These are phyloP conservation scores for Chaetops frenatus DNA, from an alignment of 2,113 vertebrate species.

Conservation along the genomic window DNA sequence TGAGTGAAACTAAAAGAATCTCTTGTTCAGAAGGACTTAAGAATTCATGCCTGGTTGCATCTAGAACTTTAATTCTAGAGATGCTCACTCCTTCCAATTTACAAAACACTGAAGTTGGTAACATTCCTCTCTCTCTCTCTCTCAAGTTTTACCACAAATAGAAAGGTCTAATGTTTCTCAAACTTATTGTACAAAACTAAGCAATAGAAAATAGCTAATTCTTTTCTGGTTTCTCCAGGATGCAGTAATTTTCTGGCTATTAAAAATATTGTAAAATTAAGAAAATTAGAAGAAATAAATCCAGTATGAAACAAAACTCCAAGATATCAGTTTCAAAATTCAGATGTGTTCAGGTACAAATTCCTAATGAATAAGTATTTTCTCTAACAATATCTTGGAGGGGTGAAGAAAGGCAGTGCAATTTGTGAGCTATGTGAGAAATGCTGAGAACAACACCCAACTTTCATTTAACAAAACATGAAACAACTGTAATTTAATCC, in stretches of 20 bases:
- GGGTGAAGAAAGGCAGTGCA: neutral
- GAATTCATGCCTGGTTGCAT: neutral
- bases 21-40: neutral
- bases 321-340: neutral
- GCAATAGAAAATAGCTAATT: neutral
- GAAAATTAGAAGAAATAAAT: neutral
- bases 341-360: neutral
- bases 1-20: neutral
- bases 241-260: neutral
- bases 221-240: neutral
- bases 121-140: neutral
- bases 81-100: neutral
- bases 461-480: neutral
- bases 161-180: neutral
- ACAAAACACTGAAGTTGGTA: neutral
- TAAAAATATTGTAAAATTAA: neutral
- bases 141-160: neutral
- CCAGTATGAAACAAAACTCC: neutral
- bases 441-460: neutral
- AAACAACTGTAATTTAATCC: constrained; percentile 15
- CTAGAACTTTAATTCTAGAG: neutral
- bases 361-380: neutral
- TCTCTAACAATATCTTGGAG: neutral
- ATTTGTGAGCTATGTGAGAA: neutral
- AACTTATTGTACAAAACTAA: neutral